Evolutionary conservation across 1,140 invertebrate species (phyloP), one percentile per base, ranked within the genome.

Genomic region (Orius laevigatus): DNA sequence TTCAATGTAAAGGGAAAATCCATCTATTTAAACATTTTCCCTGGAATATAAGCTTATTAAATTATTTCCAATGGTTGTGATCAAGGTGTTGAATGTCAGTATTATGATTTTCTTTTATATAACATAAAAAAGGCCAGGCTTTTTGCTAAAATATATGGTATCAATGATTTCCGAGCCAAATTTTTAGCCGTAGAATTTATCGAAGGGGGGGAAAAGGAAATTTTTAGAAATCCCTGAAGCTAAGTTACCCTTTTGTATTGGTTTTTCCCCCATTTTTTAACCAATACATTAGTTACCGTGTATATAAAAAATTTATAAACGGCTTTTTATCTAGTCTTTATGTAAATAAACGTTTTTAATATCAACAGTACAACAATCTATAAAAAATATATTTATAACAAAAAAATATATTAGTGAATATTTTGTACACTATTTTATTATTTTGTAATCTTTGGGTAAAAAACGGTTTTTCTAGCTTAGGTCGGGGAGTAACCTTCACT

Each of bases 151-250:
- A 11, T 34, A 31, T 46, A 33, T 46, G 35, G 32, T 46, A 34
- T 46, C 35, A 46, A 34, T 34, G 18, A 46, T 20, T 46, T 34
- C 16, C 12, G 32, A 14, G 44, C 44, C 35, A 46, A 33, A n/a
- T 25, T 25, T 25, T 25, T 25, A 25, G 25, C n/a, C n/a, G n/a
- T n/a, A 34, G 32, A 33, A 15, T 20, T 46, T 16, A 45, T 11
- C 4, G 38, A 32, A 32, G 42, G 35, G 32, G 32, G 44, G 15
- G 31, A 15, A 34, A 10, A n/a, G n/a, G n/a, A 46, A 46, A 12
- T 12, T 46, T 34, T 15, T 41, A 2, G 15, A 41, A 18, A 41
- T 16, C 18, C 16, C 32, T 46, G n/a, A 10, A 46, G 10, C 12
- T n/a, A n/a, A n/a, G n/a, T n/a, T n/a, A n/a, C n/a, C n/a, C n/a